These are phyloP conservation scores for Garrulus glandarius DNA, from an alignment of 2,797 vertebrate species.

Conservation along the genomic window DNA sequence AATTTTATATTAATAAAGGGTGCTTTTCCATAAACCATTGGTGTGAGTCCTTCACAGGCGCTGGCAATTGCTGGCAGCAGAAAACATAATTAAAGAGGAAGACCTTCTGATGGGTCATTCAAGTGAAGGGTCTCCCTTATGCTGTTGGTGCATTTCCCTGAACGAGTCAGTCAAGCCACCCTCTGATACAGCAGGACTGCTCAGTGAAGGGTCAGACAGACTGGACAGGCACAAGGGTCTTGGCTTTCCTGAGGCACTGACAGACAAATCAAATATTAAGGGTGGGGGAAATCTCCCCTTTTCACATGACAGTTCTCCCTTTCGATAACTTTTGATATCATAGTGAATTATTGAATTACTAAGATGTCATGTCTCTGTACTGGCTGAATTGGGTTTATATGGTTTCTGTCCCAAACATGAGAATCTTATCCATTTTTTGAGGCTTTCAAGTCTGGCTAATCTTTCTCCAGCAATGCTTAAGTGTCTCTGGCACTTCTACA, in stretches of 20 bases:
- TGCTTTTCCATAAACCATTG: neutral
- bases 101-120: neutral
- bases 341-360: neutral
- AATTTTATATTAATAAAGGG: neutral
- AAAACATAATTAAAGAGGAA: neutral
- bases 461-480: neutral
- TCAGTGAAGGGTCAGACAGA: neutral
- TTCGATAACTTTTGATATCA: neutral
- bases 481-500: neutral
- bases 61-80: neutral
- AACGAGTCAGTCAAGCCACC: rapidly evolving
- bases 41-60: neutral
- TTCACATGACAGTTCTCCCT: neutral
- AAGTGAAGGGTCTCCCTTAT: neutral
- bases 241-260: neutral
- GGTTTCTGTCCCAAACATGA: neutral
- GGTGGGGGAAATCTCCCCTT: neutral
- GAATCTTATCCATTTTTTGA: neutral
- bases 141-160: neutral
- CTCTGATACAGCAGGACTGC: neutral
- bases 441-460: neutral
- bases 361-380: neutral
- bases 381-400: neutral
- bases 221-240: neutral
- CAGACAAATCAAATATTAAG: neutral